These are phyloP conservation scores for Zingel zingel DNA, from an alignment of 2,113 vertebrate genomes.

Conservation along the genomic window DNA sequence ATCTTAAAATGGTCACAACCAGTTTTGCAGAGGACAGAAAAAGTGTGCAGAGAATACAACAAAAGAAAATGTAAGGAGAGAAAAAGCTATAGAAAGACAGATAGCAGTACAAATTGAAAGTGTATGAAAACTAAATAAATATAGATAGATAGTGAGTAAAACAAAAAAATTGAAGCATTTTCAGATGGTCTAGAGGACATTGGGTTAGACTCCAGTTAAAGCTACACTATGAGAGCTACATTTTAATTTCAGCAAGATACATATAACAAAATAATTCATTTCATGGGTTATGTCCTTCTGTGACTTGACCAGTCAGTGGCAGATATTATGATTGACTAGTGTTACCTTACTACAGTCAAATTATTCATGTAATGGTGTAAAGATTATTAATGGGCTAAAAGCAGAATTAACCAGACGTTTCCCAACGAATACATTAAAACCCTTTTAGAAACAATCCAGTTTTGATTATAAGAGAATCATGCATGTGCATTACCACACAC, in stretches of 20 bases:
- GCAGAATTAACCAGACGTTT: neutral
- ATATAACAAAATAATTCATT: constrained; percentile 4
- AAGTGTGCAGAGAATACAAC: neutral
- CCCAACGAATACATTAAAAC: neutral
- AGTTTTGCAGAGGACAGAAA: constrained; percentile 6
- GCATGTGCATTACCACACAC: neutral
- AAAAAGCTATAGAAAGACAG: constrained; percentile 21
- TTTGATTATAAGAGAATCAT: neutral
- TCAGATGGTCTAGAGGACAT: constrained; percentile 23
- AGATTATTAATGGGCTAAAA: constrained; percentile 3
- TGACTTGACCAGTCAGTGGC: constrained; percentile 14
- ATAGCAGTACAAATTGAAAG: constrained; percentile 14
- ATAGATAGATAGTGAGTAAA: constrained; percentile 2
- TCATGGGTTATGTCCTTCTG: constrained; percentile 13
- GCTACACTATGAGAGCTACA: neutral
- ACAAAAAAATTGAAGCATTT: constrained; percentile 33
- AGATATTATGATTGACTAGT: constrained; percentile 37
- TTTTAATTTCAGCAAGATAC: constrained; percentile 15
- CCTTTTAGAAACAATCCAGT: neutral
- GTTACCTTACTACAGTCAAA: constrained; percentile 2
- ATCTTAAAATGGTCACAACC: constrained; percentile 14
- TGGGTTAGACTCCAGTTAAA: constrained; percentile 8
- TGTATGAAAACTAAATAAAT: neutral
- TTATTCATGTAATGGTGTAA: neutral
- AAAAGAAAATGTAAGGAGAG: constrained; percentile 9